Base-by-base conservation (phyloP, 2,113 vertebrate species). In the Chinchilla lanigera region DNA sequence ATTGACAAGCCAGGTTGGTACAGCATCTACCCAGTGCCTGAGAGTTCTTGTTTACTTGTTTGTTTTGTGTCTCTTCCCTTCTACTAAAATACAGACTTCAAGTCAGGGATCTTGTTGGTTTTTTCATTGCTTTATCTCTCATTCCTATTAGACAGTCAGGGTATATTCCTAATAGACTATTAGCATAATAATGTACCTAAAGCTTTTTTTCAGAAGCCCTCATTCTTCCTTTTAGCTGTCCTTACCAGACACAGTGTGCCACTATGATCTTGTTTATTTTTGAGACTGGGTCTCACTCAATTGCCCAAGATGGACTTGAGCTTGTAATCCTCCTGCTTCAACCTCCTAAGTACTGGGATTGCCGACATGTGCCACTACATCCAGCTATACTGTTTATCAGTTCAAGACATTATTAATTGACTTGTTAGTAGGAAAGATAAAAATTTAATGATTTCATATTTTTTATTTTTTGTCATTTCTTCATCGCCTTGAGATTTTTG, bases 401-500 rank as follows among this genome's bases (percentile, higher is more conserved):
- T 88, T 85, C 93, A 93, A 67, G 30, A 47, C 69, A 86, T 88
- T 88, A 61, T 78, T 95, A 11, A 44, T 38, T 83, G 69, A 75
- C 16, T 89, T 56, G 4, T 26, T 33, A 61, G 11, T 89, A 67
- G 85, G 54, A 89, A 97, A 93, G 26, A 91, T 50, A 35, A 60
- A 63, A 60, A 81, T 67, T 87, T 77, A 69, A 44, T 41, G 30
- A 77, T 14, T 20, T 93, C 38, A 24, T 2, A 60, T 52, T 67
- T 89, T 50, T 67, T 2, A 60, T 52, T 67, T 89, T 50, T 67
- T 89, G 61, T 71, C 86, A 38, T n/a, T 71, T 63, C 89, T 24
- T 52, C 30, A 92, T 94, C 38, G 80, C 54, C 81, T 81, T 86
- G 56, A 50, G 24, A 41, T 93, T 88, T 96, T 96, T 95, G 33